Evolutionary conservation across 2,888 invertebrate genomes (phyloP).

Genomic region (Oligia strigilis): DNA sequence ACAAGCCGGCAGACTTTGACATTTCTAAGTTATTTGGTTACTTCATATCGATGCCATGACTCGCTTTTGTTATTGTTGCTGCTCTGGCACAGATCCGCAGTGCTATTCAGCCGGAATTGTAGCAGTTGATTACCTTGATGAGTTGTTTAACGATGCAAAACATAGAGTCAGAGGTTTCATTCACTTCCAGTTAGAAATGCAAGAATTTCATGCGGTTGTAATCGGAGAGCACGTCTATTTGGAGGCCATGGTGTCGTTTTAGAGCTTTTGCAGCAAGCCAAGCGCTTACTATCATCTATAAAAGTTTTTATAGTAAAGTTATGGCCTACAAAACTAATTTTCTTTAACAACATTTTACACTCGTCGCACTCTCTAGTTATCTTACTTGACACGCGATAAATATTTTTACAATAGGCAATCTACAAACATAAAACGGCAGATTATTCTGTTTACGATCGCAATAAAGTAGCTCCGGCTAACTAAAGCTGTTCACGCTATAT

Average conservation of each 20-base stretch:
- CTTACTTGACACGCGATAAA: slow-evolving; percentile 44
- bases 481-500: slow-evolving; percentile 55
- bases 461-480: slow-evolving; percentile 51
- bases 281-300: background rate
- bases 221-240: slow-evolving; percentile 18
- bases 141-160: slow-evolving; percentile 43
- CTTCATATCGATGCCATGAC: slow-evolving; percentile 79
- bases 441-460: slow-evolving; percentile 61
- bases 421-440: slow-evolving; percentile 56
- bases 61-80: slow-evolving; percentile 76
- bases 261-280: slow-evolving; percentile 7
- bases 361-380: background rate
- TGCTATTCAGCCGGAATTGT: slow-evolving; percentile 52
- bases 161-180: slow-evolving; percentile 55
- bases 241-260: slow-evolving; percentile 37
- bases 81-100: slow-evolving; percentile 50
- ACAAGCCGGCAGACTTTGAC: slow-evolving; percentile 81
- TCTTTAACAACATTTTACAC: background rate
- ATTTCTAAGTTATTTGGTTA: slow-evolving; percentile 86
- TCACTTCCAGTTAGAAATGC: slow-evolving; percentile 36
- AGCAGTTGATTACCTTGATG: slow-evolving; percentile 60
- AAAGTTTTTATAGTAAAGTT: slow-evolving; percentile 1
- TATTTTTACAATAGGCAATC: slow-evolving; percentile 45
- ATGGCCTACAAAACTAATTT: slow-evolving; percentile 4
- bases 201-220: slow-evolving; percentile 29